Evolutionary conservation across 2,113 vertebrate genomes (phyloP), one percentile per base, ranked within the genome.

Genomic region (Fregetta grallaria): DNA sequence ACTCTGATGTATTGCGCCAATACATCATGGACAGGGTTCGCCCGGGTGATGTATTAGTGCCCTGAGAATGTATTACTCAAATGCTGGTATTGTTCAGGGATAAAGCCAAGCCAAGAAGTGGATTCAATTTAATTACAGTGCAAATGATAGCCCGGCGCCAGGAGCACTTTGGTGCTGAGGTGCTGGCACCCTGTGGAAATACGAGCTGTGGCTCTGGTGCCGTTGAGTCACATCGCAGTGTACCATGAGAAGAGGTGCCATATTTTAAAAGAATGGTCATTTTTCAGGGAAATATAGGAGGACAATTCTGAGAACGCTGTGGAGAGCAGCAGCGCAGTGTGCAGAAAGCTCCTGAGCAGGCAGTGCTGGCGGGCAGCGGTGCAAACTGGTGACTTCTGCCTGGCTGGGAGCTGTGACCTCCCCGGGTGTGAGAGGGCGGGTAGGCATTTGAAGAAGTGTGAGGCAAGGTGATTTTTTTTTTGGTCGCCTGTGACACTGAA

Each of bases 61-160:
- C 97, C 86, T 70, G 96, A 98, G 98, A 98, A 98, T 96, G 96
- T 83, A 98, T 98, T 98, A 89, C 97, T 98, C 96, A 92, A 52
- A 87, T 5, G 61, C 89, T 88, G 45, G 68, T 94, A 92, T 97
- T 98, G 97, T 96, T 97, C 97, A 95, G 93, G 96, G 97, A 97
- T 95, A 97, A 97, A 98, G 94, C 97, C 72, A 96, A 98, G 98
- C 97, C 98, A 98, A 97, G 94, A 95, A 97, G 90, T 96, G 93
- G 97, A 98, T 98, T 98, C 97, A 97, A 94, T 98, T 97, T 98
- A 98, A 98, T 98, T 98, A 98, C 96, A 97, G 92, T 79, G 92
- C 95, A 95, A 95, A 92, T 80, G 96, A 94, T 93, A 90, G 82
- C 90, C 88, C 0, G 5, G 56, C 29, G 38, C 91, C 85, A 96